A percentile compares a stretch with the other conserved stretches of the same genome.
phyloP scores from a whole-genome alignment of 2,888 invertebrate genomes.

The Drosophila melanocephala region DNA sequence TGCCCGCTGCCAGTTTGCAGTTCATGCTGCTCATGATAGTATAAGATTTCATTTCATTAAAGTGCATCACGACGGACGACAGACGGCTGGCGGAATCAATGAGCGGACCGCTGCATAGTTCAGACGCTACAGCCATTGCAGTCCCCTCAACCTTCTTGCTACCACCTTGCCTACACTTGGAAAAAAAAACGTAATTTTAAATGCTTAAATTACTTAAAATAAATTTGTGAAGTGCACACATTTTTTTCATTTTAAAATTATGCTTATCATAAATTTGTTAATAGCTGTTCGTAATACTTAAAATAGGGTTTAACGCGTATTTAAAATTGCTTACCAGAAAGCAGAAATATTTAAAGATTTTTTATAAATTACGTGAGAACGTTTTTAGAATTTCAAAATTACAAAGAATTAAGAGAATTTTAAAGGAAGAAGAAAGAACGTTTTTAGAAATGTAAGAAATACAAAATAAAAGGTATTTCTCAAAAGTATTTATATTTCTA shows the following conservation, averaged over 20 bases:
- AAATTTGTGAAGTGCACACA: neutral
- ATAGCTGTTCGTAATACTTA: neutral
- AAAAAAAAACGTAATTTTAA: neutral
- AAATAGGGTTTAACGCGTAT: neutral
- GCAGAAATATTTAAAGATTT: neutral
- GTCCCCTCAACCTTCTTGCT: constrained; percentile 10
- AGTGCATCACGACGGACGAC: constrained; percentile 85
- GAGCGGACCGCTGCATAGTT: constrained; percentile 66
- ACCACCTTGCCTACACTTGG: constrained; percentile 4
- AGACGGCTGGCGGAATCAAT: constrained; percentile 72
- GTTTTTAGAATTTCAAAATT: neutral
- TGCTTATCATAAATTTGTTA: neutral
- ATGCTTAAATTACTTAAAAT: neutral
- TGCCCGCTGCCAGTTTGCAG: constrained; percentile 33
- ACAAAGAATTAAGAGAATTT: too few relatives aligned
- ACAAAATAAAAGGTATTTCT: too few relatives aligned
- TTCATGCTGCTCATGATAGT: constrained; percentile 81
- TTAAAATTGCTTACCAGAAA: neutral
- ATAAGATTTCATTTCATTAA: constrained; percentile 86
- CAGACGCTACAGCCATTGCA: constrained; percentile 48
- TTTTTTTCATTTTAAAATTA: neutral
- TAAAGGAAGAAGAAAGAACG: too few relatives aligned
- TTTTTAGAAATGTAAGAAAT: too few relatives aligned
- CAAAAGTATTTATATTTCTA: too few relatives aligned
- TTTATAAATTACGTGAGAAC: too few relatives aligned